Evolutionary conservation across 2,113 vertebrate genomes (phyloP).

Genomic region (Elachura formosa): DNA sequence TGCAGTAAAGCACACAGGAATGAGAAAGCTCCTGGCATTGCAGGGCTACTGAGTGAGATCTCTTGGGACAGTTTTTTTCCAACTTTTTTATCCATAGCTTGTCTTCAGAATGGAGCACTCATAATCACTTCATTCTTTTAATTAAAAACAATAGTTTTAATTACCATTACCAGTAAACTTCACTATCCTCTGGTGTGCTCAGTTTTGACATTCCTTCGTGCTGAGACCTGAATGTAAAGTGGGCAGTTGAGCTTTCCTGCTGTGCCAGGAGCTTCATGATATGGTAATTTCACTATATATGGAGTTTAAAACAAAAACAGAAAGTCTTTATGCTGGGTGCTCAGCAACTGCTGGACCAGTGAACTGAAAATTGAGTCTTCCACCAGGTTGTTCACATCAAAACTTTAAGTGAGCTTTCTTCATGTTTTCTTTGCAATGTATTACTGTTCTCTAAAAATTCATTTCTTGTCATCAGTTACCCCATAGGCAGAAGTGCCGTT

Average conservation of each 20-base stretch:
- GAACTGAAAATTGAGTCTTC: not conserved
- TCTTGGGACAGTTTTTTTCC: not conserved
- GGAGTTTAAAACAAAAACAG: not conserved
- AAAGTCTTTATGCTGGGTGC: not conserved
- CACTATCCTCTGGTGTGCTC: not conserved
- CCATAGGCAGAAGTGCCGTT: fast-evolving
- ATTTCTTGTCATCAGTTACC: not conserved
- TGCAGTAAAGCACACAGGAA: not conserved
- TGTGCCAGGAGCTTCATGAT: not conserved
- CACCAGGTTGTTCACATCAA: not conserved
- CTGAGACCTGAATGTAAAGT: not conserved
- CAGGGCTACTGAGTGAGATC: not conserved
- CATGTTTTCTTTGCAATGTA: not conserved
- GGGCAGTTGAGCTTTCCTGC: not conserved
- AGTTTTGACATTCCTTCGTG: not conserved
- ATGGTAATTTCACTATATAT: fast-evolving
- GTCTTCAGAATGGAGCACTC: not conserved
- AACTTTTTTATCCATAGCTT: not conserved
- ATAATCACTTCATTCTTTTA: not conserved
- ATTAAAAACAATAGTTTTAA: not conserved
- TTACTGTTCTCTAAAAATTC: not conserved
- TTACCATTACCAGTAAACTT: not conserved
- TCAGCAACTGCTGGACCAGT: not conserved
- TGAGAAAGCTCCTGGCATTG: not conserved
- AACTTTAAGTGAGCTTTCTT: not conserved